Percentiles rank a stretch among this genome's conserved stretches.
Evolutionary conservation across 23 tunicate species (phyloP).

Genomic region (Styela plicata): DNA sequence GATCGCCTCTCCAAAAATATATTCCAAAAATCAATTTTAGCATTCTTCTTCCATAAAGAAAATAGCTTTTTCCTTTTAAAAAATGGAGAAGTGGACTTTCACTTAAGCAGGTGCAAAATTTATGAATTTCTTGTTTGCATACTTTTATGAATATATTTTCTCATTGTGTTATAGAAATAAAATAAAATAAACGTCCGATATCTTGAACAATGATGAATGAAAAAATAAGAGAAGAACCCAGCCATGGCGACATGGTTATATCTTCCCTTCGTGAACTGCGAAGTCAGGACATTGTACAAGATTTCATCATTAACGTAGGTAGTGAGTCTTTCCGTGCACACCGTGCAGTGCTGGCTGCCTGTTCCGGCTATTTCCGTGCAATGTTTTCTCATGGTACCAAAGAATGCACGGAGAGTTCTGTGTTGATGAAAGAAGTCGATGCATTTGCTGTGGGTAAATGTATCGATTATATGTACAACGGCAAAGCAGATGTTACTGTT

Average conservation of each 20-base stretch:
- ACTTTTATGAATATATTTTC: too few relatives aligned
- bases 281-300: background rate
- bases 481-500: constrained; percentile 26
- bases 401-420: constrained; percentile 35
- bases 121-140: too few relatives aligned
- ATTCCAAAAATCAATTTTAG: too few relatives aligned
- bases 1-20: too few relatives aligned
- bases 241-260: background rate
- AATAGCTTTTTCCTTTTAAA: too few relatives aligned
- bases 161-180: too few relatives aligned
- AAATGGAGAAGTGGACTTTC: too few relatives aligned
- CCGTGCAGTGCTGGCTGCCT: constrained; percentile 62
- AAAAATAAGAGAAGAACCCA: too few relatives aligned
- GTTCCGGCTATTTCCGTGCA: constrained; percentile 62
- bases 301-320: background rate
- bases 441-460: constrained; percentile 31
- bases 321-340: background rate
- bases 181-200: too few relatives aligned
- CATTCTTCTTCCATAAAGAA: too few relatives aligned
- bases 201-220: too few relatives aligned
- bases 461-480: constrained; percentile 59
- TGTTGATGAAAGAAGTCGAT: constrained; percentile 48
- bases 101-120: too few relatives aligned
- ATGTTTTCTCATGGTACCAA: constrained; percentile 52
- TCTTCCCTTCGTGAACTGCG: background rate